Evolutionary conservation across 2,113 vertebrate species (phyloP), one percentile per base, ranked within the genome.

Genomic region (Brachyhypopomus gauderio): DNA sequence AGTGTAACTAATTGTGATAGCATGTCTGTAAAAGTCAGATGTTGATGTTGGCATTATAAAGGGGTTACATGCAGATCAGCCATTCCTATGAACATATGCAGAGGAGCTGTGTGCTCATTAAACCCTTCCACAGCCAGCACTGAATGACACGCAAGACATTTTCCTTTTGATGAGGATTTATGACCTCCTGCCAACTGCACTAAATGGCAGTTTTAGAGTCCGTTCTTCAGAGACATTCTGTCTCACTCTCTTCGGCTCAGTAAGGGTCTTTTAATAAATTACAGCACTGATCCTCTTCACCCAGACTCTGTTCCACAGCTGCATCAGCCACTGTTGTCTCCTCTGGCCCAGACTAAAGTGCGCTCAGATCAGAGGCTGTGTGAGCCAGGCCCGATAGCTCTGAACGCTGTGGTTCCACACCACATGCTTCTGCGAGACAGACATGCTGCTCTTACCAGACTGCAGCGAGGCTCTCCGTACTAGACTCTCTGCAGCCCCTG

Each of bases 141-240:
- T 72, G 83, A 85, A 88, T 90, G 86, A 88, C 90, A 91, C 90
- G 92, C 89, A 87, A 89, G 92, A 92, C 90, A 88, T 90, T 89
- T 87, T 87, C 87, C 88, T 90, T 88, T 89, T 92, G 91, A 93
- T 92, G 92, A 92, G 90, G 90, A 93, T 92, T 92, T 92, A 92
- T 92, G 92, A 92, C 92, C 91, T 85, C 77, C 88, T 92, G 92
- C 88, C 91, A 92, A 86, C 89, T 88, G 89, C 88, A 89, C 89
- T 92, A 91, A 92, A 92, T 92, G 89, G 89, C 92, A 92, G 88
- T 90, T 89, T 90, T 90, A 86, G 85, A 90, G 85, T 74, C 59
- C 55, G 76, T 27, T 67, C 70, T 56, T 76, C 45, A 27, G 63
- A 36, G 4, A 64, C 62, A 36, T 70, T 74, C 14, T 64, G 30